These are phyloP conservation scores for Echinarachnius parma DNA, from an alignment of 53 echinoderm and acorn worm species.

Conservation along the genomic window DNA sequence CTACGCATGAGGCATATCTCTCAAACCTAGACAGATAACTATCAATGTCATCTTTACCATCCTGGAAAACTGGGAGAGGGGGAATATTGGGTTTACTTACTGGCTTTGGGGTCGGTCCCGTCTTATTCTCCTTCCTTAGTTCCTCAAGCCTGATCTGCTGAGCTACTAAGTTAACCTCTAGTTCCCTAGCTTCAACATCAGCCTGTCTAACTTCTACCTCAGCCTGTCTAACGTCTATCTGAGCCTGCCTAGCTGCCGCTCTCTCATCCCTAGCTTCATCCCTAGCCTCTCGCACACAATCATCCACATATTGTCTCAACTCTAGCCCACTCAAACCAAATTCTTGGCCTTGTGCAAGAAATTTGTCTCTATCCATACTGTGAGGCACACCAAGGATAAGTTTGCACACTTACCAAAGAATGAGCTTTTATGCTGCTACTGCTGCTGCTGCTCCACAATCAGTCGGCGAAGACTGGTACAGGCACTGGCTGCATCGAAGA, in stretches of 20 bases:
- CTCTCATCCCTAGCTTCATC: too few species aligned
- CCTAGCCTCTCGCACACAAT: slow-evolving; percentile 20
- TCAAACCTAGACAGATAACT: slow-evolving; percentile 61
- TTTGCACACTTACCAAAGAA: background rate
- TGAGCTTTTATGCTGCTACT: too few species aligned
- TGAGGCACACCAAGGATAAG: slow-evolving; percentile 1
- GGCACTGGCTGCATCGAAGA: too few species aligned
- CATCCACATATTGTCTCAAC: slow-evolving; percentile 27
- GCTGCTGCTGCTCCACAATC: too few species aligned
- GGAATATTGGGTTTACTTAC: slow-evolving; percentile 35
- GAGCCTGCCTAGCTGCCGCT: background rate
- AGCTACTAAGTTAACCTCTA: slow-evolving; percentile 6
- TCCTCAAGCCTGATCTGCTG: slow-evolving; percentile 12
- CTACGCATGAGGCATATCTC: slow-evolving; percentile 44
- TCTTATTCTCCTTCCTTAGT: background rate
- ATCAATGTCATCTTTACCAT: slow-evolving; percentile 58
- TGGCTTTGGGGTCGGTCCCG: background rate
- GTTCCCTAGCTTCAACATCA: too few species aligned
- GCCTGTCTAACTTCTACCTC: background rate
- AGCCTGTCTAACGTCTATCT: too few species aligned
- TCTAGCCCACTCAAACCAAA: slow-evolving; percentile 15
- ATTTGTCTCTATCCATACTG: slow-evolving; percentile 30
- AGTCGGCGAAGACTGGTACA: too few species aligned
- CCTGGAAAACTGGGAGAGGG: slow-evolving; percentile 59
- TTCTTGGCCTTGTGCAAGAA: slow-evolving; percentile 19